Evolutionary conservation across 2,113 vertebrate species (phyloP).

Genomic region (Manacus vitellinus): DNA sequence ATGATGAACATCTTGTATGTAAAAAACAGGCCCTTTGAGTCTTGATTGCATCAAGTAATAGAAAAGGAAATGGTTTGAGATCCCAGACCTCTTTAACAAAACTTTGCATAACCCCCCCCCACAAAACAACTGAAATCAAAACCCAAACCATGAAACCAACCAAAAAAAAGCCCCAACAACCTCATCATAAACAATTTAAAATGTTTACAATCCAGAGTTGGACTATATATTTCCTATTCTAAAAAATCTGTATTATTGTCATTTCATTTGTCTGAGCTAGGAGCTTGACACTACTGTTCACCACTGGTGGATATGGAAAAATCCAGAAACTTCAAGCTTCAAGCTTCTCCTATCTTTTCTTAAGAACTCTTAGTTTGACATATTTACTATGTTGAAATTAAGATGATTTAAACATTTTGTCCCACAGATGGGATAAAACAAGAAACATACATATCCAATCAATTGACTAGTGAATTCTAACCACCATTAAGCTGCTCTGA

Average conservation of each 20-base stretch:
- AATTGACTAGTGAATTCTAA: background rate
- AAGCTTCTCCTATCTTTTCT: background rate
- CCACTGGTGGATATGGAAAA: background rate
- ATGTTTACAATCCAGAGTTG: background rate
- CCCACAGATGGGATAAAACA: background rate
- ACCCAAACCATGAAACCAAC: background rate
- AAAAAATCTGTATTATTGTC: background rate
- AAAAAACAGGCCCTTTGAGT: background rate
- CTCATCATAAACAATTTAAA: background rate
- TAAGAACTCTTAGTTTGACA: background rate
- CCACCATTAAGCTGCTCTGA: background rate
- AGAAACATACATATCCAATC: background rate
- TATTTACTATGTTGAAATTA: background rate
- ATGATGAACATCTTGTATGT: background rate
- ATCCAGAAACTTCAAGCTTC: background rate
- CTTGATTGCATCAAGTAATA: background rate
- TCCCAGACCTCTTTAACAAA: background rate
- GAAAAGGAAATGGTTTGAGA: background rate
- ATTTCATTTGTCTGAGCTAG: background rate
- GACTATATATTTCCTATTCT: background rate
- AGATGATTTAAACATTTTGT: background rate
- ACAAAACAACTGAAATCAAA: background rate
- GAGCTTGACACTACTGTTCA: background rate
- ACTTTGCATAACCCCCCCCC: background rate
- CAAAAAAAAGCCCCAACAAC: fast-evolving